A percentile compares a stretch with the other conserved stretches of the same genome.
phyloP scores from a whole-genome alignment of 2,888 invertebrate genomes.

The Electrophaes corylata region DNA sequence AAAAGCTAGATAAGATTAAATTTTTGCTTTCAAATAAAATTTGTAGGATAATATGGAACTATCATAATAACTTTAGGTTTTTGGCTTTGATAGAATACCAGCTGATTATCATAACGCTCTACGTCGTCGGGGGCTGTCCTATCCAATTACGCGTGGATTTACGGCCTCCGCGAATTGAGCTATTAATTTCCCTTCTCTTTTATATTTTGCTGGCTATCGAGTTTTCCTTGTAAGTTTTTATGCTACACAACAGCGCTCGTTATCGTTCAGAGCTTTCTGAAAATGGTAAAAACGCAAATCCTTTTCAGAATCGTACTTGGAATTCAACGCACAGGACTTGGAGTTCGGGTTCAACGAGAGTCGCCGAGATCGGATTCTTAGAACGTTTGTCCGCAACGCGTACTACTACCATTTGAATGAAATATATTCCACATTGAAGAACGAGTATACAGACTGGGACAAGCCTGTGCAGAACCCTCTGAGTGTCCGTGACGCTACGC shows the following conservation, averaged over 20 bases:
- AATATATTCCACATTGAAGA: constrained; percentile 95
- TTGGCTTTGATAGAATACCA: constrained; percentile 40
- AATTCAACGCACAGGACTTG: constrained; percentile 92
- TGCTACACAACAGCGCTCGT: constrained; percentile 37
- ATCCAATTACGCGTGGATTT: constrained; percentile 49
- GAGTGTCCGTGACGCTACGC: constrained; percentile 92
- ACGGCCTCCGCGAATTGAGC: constrained; percentile 46
- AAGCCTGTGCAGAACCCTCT: constrained; percentile 93
- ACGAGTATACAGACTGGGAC: constrained; percentile 99
- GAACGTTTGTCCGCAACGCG: constrained; percentile 97
- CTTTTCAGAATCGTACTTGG: constrained; percentile 90
- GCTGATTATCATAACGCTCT: constrained; percentile 41
- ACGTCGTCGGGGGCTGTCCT: constrained; percentile 37
- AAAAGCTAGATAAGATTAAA: constrained; percentile 23
- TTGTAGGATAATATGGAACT: constrained; percentile 23
- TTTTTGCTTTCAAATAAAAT: constrained; percentile 33
- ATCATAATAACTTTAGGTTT: constrained; percentile 32
- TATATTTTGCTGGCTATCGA: constrained; percentile 36
- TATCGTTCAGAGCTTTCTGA: constrained; percentile 41
- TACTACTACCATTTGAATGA: constrained; percentile 98
- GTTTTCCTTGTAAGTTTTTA: constrained; percentile 33
- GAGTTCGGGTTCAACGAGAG: constrained; percentile 97
- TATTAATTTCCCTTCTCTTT: constrained; percentile 45
- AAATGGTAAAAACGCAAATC: constrained; percentile 65
- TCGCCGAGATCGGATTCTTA: constrained; percentile 91